Evolutionary conservation across 2,888 invertebrate genomes (phyloP), one percentile per base, ranked within the genome.

Genomic region (Harpalus rubripes): DNA sequence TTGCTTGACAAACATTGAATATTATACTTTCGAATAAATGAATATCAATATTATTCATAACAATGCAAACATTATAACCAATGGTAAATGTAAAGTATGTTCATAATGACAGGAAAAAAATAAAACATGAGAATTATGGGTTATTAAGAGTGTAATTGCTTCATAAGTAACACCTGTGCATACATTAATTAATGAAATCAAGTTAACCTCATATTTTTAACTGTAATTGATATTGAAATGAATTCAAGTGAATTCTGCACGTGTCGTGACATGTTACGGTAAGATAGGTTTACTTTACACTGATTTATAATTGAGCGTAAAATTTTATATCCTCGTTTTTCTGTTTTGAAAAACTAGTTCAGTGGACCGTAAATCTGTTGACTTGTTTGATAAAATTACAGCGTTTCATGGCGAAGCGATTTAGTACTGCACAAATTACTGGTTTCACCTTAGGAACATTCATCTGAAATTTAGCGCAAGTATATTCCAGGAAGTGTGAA

Each of bases 381-480:
- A 81, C 41, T 72, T 81, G 81, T 81, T 81, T 81, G 81, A 81
- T 81, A 26, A 81, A 81, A 81, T 81, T 81, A 81, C 72, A 81
- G 72, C 58, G 68, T 72, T 68, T 58, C 72, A 72, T 72, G 56
- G 56, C 41, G 12, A 58, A 16, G 58, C 81, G 52, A 81, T 81
- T 81, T 81, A 81, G 26, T 81, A 81, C 65, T 44, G 81, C 63
- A 81, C 81, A 81, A 81, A 81, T 81, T 81, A 22, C 65, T 10
- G 81, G 81, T 80, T 81, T 61, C 65, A 65, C 41, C 16, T 41
- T 26, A 52, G 39, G 63, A 63, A 63, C 81, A 63, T 81, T 44
- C 63, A 81, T 81, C 44, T 63, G 41, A 65, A 65, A 81, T 65
- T 81, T 65, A 63, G 81, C 65, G 63, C 81, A 18, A 44, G 26